Evolutionary conservation across 2,888 invertebrate species (phyloP).

Genomic region (Erpobdella octoculata): DNA sequence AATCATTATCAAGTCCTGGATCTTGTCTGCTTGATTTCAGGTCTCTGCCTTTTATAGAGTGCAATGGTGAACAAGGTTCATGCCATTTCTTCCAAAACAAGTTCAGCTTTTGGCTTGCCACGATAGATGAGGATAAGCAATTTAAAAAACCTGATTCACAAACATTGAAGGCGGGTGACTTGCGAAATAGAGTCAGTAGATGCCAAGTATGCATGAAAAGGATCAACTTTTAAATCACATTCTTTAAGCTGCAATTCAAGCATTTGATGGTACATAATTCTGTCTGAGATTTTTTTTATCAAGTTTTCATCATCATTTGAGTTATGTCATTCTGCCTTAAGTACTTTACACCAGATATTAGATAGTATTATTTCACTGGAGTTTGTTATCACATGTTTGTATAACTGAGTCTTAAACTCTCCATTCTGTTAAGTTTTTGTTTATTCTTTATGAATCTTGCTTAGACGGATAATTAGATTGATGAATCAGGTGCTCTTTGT

Average conservation of each 20-base stretch:
- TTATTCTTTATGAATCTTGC: no score
- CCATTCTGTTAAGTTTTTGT: no score
- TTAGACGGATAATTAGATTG: no score
- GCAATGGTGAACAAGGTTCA: conserved; percentile 68
- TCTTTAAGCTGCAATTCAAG: not conserved
- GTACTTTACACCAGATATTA: not conserved
- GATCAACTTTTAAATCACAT: not conserved
- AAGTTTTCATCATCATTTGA: conserved; percentile 6
- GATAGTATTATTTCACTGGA: no score
- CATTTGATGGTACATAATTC: not conserved
- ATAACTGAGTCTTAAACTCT: no score
- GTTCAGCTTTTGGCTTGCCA: conserved; percentile 95
- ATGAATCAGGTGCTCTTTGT: no score
- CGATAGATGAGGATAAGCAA: conserved; percentile 75
- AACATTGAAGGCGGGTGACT: conserved; percentile 81
- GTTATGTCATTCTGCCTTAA: not conserved
- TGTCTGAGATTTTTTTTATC: no score
- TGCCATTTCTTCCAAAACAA: conserved; percentile 66
- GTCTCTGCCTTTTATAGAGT: conserved; percentile 95
- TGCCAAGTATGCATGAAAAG: conserved; percentile 54
- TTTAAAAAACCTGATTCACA: conserved; percentile 66
- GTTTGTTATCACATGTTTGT: no score
- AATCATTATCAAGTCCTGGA: conserved; percentile 86
- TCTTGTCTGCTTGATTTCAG: conserved; percentile 95
- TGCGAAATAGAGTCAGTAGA: conserved; percentile 61